Percentiles rank a stretch among this genome's conserved stretches.
These are phyloP conservation scores for Ochropacha duplaris DNA, from an alignment of 2,888 invertebrate species.

Conservation along the genomic window DNA sequence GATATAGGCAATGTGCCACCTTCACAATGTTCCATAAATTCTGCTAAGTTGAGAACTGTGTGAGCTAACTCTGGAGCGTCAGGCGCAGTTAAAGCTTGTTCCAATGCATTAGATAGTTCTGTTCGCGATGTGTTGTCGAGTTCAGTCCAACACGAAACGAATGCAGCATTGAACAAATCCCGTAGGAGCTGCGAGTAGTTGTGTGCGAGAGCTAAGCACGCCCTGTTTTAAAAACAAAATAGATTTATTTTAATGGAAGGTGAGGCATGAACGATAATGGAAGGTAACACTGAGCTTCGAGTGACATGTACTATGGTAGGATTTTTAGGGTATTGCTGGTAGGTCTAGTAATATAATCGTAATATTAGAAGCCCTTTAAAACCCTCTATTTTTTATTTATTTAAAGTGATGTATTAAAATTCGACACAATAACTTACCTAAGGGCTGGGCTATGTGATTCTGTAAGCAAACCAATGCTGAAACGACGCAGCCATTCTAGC, in stretches of 20 bases:
- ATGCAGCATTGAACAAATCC: constrained; percentile 98
- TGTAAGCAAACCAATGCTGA: constrained; percentile 96
- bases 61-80: constrained; percentile 98
- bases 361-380: no score
- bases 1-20: constrained; percentile 96
- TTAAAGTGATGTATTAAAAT: no score
- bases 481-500: constrained; percentile 97
- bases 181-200: constrained; percentile 97
- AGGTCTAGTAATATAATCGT: no score
- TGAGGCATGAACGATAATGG: no score
- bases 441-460: constrained; percentile 98
- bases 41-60: constrained; percentile 97
- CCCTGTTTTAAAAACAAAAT: constrained; percentile 72
- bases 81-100: constrained; percentile 95
- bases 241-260: no score
- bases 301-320: no score
- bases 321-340: no score
- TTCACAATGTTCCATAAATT: constrained; percentile 99
- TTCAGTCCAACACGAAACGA: constrained; percentile 99
- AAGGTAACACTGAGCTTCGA: no score
- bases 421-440: constrained; percentile 68
- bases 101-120: constrained; percentile 92
- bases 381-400: no score
- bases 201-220: constrained; percentile 96
- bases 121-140: constrained; percentile 90